These are phyloP conservation scores for Chionis minor DNA, from an alignment of 2,113 vertebrate species.

Conservation along the genomic window DNA sequence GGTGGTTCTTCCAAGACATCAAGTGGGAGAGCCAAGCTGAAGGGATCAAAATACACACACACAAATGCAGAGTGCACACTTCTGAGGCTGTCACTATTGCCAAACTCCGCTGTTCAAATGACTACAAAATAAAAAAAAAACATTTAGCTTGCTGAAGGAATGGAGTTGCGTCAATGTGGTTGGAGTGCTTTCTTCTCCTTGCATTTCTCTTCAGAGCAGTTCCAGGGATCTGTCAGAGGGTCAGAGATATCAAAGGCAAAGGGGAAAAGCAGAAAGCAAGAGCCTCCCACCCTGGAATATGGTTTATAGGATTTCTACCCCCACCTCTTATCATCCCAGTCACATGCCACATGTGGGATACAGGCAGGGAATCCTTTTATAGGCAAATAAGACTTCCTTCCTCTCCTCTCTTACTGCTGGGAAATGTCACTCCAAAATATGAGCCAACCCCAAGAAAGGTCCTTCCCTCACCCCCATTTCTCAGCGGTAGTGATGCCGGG, in stretches of 20 bases:
- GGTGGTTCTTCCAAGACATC: not conserved
- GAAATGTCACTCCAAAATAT: not conserved
- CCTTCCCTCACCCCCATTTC: not conserved
- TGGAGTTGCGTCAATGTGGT: not conserved
- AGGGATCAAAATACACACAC: not conserved
- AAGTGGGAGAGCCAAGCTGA: not conserved
- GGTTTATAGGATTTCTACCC: not conserved
- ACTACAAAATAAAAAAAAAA: constrained; percentile 53
- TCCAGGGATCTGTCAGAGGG: not conserved
- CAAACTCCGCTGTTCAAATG: constrained; percentile 21
- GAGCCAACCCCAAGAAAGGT: not conserved
- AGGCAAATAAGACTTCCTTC: not conserved
- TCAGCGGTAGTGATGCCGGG: fast-evolving
- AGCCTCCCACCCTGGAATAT: not conserved
- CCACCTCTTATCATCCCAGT: not conserved
- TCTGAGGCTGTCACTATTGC: not conserved
- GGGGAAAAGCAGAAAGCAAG: not conserved
- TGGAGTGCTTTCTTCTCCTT: not conserved
- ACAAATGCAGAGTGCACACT: not conserved
- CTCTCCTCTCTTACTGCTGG: not conserved
- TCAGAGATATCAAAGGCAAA: not conserved
- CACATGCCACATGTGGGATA: not conserved
- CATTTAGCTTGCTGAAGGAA: constrained; percentile 48
- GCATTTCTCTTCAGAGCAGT: not conserved
- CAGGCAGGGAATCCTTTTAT: not conserved